Evolutionary conservation across 2,888 invertebrate species (phyloP).

Genomic region (Chrysolina americana): DNA sequence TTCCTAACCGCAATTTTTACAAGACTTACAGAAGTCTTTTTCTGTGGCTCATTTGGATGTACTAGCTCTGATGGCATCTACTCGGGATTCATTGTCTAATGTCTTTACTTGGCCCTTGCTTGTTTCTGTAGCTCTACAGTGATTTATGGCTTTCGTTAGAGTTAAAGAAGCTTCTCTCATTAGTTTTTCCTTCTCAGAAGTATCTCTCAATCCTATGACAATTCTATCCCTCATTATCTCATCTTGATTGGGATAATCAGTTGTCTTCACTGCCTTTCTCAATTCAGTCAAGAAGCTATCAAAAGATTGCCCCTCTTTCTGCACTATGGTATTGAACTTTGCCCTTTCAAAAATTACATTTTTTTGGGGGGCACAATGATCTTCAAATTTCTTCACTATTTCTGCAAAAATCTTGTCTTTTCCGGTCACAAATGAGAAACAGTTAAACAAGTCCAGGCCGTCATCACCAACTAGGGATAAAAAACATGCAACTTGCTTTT

Average conservation of each 20-base stretch:
- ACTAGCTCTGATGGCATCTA: conserved; percentile 17
- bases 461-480: not conserved
- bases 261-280: conserved; percentile 53
- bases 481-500: conserved; percentile 2
- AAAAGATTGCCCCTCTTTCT: conserved; percentile 46
- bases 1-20: conserved; percentile 18
- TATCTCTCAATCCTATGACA: conserved; percentile 53
- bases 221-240: conserved; percentile 54
- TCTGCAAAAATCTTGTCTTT: conserved; percentile 27
- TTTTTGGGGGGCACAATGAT: conserved; percentile 35
- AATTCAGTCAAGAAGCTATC: conserved; percentile 55
- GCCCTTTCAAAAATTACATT: conserved; percentile 44
- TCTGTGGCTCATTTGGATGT: not conserved
- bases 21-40: not conserved
- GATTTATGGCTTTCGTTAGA: not conserved
- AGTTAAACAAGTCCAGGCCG: not conserved
- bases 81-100: conserved; percentile 13
- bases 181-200: conserved; percentile 41
- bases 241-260: conserved; percentile 53
- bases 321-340: conserved; percentile 51
- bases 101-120: not conserved
- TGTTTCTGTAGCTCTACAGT: conserved; percentile 25
- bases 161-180: conserved; percentile 31
- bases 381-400: conserved; percentile 25
- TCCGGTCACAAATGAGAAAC: not conserved